Evolutionary conservation across 1,140 invertebrate genomes (phyloP), one percentile per base, ranked within the genome.

Genomic region (Andrena cerasifolii): DNA sequence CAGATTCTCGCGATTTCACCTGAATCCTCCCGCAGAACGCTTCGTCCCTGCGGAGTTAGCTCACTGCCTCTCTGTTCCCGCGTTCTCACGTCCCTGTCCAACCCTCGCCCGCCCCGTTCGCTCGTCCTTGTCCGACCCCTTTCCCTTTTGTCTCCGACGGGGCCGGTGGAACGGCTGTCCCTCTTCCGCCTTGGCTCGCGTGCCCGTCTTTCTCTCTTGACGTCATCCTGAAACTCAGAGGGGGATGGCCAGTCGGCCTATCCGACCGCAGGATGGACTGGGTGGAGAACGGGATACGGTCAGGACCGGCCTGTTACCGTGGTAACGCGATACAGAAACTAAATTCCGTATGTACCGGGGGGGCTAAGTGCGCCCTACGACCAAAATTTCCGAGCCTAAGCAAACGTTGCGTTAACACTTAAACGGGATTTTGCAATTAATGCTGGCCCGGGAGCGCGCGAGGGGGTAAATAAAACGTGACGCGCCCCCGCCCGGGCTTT

Each of bases 241-340:
- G 67, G 74, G 75, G 80, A 63, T 62, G 31, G 18, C 24, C 40
- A 24, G 58, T 59, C 67, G 45, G 81, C 81, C 81, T 83, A 78
- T 82, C 81, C 81, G 26, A 83, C 80, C 81, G 75, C 81, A 78
- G 76, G 68, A 73, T 76, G 65, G 73, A 76, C 73, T 59, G 80
- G 62, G 63, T 40, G 63, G 66, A 78, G 81, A 82, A 83, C 66
- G 59, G 79, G 45, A 58, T 58, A 77, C 61, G 81, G 80, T 73
- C 67, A 78, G 63, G n/a, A 18, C 31, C 53, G 21, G 72, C 45
- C 67, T 73, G 81, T 83, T 82, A 78, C 81, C 81, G 74, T 83
- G 80, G 81, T 83, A 83, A 83, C 80, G 81, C 80, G 75, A 83
- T 83, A 82, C 75, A 83, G 81, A 66, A 82, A 78, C 80, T 82